Evolutionary conservation across 2,888 invertebrate species (phyloP), one percentile per base, ranked within the genome.

Genomic region (Carpatolechia fugitivella): DNA sequence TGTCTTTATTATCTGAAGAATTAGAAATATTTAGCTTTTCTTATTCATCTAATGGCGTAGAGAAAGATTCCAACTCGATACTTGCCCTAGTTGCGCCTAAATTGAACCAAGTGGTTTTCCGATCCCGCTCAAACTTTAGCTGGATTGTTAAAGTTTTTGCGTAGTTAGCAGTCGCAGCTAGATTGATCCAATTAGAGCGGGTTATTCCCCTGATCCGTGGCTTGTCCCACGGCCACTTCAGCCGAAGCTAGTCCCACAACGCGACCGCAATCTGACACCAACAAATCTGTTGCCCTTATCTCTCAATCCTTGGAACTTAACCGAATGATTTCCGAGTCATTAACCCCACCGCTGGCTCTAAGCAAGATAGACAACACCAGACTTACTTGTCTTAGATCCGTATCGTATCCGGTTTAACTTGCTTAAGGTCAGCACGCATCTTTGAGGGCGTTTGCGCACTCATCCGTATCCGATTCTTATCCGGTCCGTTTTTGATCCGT

Each of bases 281-380:
- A 88, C 87, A 85, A 88, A 89, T 88, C 87, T 84, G 79, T 80
- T 72, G 77, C 74, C 80, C 82, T 87, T 87, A 89, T 89, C 89
- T 86, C 81, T 73, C 84, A 83, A 88, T 89, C 86, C 85, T 76
- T 78, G 77, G 75, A 82, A 84, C 80, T 85, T 83, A 85, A 85
- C 84, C 88, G 78, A 88, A 88, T 89, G 84, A 89, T 87, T 89
- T 89, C 88, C 89, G 78, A 85, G 83, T 85, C 89, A 90, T 89
- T 89, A 88, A 89, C 83, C 79, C 75, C 81, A 83, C 81, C 74
- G 72, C 74, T 78, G 80, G 75, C 76, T 78, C 85, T 89, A 88
- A 90, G 89, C 83, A 84, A 89, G 89, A 89, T 81, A 88, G 87
- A 89, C 89, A 88, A 85, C 89, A 85, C 84, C 85, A 80, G 82